A percentile compares a stretch with the other conserved stretches of the same genome.
Evolutionary conservation across 2,888 invertebrate species (phyloP).

Genomic region (Eupithecia tripunctaria): DNA sequence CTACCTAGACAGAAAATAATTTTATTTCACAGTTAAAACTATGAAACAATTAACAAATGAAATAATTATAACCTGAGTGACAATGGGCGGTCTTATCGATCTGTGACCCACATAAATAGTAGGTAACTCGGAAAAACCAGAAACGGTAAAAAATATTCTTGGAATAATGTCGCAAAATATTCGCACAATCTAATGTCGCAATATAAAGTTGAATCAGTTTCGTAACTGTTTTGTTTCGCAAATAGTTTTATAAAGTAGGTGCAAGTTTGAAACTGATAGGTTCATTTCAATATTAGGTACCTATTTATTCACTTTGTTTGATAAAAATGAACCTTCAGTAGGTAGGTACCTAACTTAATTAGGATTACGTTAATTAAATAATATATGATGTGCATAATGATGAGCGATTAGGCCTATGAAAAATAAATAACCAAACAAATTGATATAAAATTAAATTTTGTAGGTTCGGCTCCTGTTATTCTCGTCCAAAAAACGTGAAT

Average conservation of each 20-base stretch:
- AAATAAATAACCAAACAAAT: too few relatives aligned
- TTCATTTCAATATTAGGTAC: neutral
- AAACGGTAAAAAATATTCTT: neutral
- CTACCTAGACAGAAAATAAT: too few relatives aligned
- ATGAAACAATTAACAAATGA: too few relatives aligned
- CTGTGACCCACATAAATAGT: neutral
- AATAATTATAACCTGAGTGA: too few relatives aligned
- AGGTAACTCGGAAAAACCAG: neutral
- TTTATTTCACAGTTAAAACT: too few relatives aligned
- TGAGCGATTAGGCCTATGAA: neutral
- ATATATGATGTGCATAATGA: too few relatives aligned
- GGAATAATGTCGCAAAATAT: neutral
- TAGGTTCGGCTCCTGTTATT: too few relatives aligned
- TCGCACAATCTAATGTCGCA: neutral
- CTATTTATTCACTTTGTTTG: neutral
- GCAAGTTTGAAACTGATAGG: neutral
- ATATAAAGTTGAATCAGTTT: conserved; percentile 26
- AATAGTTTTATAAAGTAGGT: neutral
- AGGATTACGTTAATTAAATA: neutral
- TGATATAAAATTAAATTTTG: neutral
- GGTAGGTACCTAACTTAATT: too few relatives aligned
- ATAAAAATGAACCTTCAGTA: neutral
- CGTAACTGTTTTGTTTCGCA: conserved; percentile 12
- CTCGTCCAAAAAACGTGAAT: too few relatives aligned
- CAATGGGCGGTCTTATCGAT: too few relatives aligned